Percentiles rank a stretch among this genome's conserved stretches.
These are phyloP conservation scores for Drosophila pectinifera DNA, from an alignment of 1,140 invertebrate genomes.

Conservation along the genomic window DNA sequence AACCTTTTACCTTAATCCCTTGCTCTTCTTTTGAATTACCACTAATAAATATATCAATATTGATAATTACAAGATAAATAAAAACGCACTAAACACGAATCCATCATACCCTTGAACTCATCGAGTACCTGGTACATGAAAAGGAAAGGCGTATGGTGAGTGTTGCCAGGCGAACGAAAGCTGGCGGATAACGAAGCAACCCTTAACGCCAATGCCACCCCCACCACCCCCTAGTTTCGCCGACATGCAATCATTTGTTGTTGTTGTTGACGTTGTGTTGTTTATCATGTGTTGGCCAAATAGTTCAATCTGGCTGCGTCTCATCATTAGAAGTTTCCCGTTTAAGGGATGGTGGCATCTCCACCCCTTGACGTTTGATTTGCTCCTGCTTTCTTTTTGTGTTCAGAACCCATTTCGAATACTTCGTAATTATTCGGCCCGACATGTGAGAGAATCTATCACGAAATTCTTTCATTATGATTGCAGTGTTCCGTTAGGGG, in stretches of 20 bases:
- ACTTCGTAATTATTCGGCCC: constrained; percentile 16
- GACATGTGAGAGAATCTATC: constrained; percentile 26
- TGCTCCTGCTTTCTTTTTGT: not conserved
- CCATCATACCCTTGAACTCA: constrained; percentile 22
- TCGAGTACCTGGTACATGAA: constrained; percentile 7
- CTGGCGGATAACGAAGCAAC: constrained; percentile 53
- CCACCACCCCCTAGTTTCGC: constrained; percentile 15
- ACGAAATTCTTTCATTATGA: constrained; percentile 13
- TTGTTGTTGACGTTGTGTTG: constrained; percentile 31
- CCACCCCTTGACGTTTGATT: constrained; percentile 32
- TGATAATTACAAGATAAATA: too few species aligned
- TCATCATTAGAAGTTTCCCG: constrained; percentile 51
- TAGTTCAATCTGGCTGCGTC: constrained; percentile 37
- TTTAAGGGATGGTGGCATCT: constrained; percentile 60
- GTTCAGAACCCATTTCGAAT: not conserved
- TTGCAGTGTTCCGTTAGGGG: constrained; percentile 7
- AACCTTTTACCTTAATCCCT: too few species aligned
- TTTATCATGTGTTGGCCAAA: constrained; percentile 56
- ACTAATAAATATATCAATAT: too few species aligned
- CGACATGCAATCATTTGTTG: constrained; percentile 44
- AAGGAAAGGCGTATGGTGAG: constrained; percentile 52
- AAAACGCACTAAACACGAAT: not conserved
- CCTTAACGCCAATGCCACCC: constrained; percentile 44
- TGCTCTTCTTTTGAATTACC: too few species aligned
- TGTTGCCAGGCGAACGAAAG: constrained; percentile 66